Evolutionary conservation across 2,113 vertebrate genomes (phyloP), one percentile per base, ranked within the genome.

Genomic region (Charadrius vociferus): DNA sequence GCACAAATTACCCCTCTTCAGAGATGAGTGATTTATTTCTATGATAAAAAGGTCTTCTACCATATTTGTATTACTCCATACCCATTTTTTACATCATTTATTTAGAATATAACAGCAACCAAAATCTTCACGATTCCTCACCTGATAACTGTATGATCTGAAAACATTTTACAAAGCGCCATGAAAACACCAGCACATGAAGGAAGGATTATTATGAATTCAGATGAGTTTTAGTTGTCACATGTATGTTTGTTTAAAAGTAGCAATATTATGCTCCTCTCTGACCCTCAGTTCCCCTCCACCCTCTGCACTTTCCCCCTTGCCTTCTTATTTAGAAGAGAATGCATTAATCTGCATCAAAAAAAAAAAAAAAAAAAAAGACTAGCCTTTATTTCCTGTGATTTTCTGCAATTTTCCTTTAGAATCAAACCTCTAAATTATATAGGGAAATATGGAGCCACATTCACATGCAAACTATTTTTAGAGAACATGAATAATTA

Each of bases 401-500:
- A 91, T 95, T 96, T 97, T 86, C 81, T 92, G 87, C 79, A 94
- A 91, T 93, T 95, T 96, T 96, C 61, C 75, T 93, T 90, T 89
- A 94, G 92, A 94, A 82, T 96, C 93, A 97, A 95, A 96, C 74
- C 80, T 88, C 71, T 78, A 94, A 97, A 97, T 97, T 97, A 94
- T 83, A 96, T 96, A 70, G 65, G 81, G 71, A 98, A 96, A 91
- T 88, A 95, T 96, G 78, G 81, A 96, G 78, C 71, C 93, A 96
- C 63, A 65, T 97, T 98, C 96, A 96, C 96, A 94, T 96, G 90
- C 84, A 97, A 96, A 89, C 95, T 98, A 98, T 98, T 98, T 98
- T 98, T 98, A 98, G 97, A 71, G 73, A 96, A 87, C 90, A 93
- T 98, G 98, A 98, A 97, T 98, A 98, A 98, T 97, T 97, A 93